Evolutionary conservation across 2,888 invertebrate species (phyloP), one percentile per base, ranked within the genome.

Genomic region (Andricus curvator): DNA sequence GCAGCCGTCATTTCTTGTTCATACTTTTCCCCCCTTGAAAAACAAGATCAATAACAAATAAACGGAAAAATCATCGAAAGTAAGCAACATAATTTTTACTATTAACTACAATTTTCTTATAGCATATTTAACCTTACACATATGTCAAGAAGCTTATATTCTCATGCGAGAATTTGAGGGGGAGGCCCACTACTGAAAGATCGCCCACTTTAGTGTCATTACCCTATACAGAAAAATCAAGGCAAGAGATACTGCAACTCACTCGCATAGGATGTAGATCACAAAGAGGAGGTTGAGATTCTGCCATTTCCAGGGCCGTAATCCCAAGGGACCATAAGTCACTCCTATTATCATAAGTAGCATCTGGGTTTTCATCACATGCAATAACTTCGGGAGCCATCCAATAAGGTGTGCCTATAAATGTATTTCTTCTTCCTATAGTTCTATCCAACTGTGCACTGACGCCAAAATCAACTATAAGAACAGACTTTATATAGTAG

Each of bases 311-410:
- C 85, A 99, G 95, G 78, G 99, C 98, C 81, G 99, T 99, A 91
- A 99, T 99, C 90, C 99, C 98, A 86, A 97, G 94, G 74, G 97
- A 97, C 97, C 97, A 97, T 83, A 98, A 94, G 93, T 98, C 98
- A 89, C 97, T 97, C 89, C 98, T 96, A 94, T 99, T 99, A 94
- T 99, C 99, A 92, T 99, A 99, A 29, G 99, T 99, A 82, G 99
- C 99, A 93, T 99, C 99, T 74, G 99, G 98, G 94, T 99, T 99
- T 94, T 99, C 99, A 94, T 99, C 99, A 93, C 99, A 99, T 80
- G 99, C 99, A 91, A 99, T 99, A 74, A 99, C 99, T 94, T 99
- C 99, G 4, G 99, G 99, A 64, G 99, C 99, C 99, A 99, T 99
- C 98, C 98, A 98, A 93, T 98, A 98, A 13, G 98, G 98, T 25